Conservation (phyloP, 2,113 vertebrate genomes). For the Syrmaticus mikado region DNA sequence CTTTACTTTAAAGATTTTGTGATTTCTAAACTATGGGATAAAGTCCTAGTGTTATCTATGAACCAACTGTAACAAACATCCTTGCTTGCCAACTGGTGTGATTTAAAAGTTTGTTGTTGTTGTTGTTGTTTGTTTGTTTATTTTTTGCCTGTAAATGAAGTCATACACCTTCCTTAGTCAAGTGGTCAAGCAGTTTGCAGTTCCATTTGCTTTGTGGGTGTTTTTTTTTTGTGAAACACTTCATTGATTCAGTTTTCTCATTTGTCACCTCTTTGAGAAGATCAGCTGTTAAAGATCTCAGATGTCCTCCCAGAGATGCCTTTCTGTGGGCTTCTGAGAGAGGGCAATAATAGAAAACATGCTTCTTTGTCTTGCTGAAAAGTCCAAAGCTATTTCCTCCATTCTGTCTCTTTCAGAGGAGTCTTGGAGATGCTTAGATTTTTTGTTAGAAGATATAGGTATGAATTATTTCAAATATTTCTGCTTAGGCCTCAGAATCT, state of each 20-base stretch:
- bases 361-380: neutral
- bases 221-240: neutral
- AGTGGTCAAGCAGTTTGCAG: neutral
- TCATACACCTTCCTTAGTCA: neutral
- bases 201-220: neutral
- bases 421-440: neutral
- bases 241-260: neutral
- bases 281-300: neutral
- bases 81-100: neutral
- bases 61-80: neutral
- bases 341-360: neutral
- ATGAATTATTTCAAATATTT: neutral
- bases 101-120: neutral
- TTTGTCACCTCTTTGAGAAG: neutral
- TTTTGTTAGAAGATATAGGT: neutral
- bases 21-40: neutral
- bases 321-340: neutral
- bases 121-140: too few species aligned
- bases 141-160: neutral
- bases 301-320: neutral
- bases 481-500: neutral
- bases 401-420: neutral
- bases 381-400: neutral
- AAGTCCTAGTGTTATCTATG: neutral
- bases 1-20: neutral